Conservation (phyloP, 1,140 invertebrate species). For the Augochlora pura region DNA sequence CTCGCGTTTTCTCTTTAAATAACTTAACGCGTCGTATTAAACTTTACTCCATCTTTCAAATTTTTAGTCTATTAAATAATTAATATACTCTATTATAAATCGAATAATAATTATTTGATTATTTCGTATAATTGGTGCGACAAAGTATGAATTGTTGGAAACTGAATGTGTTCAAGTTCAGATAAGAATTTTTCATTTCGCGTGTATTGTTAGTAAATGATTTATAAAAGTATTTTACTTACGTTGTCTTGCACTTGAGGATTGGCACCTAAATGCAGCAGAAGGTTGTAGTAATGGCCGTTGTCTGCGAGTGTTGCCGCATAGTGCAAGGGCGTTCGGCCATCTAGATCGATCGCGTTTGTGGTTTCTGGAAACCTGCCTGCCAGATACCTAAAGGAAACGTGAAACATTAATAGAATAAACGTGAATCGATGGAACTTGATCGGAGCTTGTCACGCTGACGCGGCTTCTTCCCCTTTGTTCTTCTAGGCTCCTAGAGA, state of each 20-base stretch:
- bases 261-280: slow-evolving; percentile 92
- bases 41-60: too few relatives aligned
- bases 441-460: slow-evolving; percentile 14
- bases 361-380: slow-evolving; percentile 92
- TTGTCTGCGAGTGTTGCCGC: slow-evolving; percentile 92
- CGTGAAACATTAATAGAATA: slow-evolving; percentile 34
- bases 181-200: not conserved
- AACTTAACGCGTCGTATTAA: too few relatives aligned
- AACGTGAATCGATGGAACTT: slow-evolving; percentile 12
- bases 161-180: too few relatives aligned
- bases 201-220: not conserved
- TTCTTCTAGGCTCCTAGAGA: too few relatives aligned
- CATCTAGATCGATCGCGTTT: slow-evolving; percentile 87
- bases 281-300: slow-evolving; percentile 92
- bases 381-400: slow-evolving; percentile 70
- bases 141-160: too few relatives aligned
- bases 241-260: slow-evolving; percentile 91
- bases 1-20: not conserved
- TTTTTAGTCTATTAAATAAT: too few relatives aligned
- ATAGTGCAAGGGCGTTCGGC: slow-evolving; percentile 94
- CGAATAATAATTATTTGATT: too few relatives aligned
- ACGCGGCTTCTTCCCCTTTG: not conserved
- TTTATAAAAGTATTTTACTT: slow-evolving; percentile 70
- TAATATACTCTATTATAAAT: too few relatives aligned
- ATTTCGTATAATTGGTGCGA: too few relatives aligned